Evolutionary conservation across 2,888 invertebrate species (phyloP).

Genomic region (Drosophila kanekoi): DNA sequence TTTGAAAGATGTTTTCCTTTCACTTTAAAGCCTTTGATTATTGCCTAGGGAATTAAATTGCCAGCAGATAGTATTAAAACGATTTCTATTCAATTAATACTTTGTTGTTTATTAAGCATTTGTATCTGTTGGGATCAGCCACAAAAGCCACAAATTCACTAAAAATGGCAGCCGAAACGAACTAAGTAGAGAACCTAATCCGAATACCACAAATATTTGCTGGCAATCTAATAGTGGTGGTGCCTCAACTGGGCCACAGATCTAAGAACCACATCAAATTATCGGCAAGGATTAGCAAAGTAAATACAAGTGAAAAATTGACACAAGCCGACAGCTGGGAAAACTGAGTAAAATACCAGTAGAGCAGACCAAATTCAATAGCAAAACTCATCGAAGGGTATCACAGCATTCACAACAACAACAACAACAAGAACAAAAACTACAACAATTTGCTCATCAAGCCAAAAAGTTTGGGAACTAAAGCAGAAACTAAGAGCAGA

Average conservation of each 20-base stretch:
- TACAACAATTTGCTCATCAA: constrained; percentile 38
- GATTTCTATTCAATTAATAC: constrained; percentile 24
- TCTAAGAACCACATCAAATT: constrained; percentile 49
- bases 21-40: constrained; percentile 1
- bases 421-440: constrained; percentile 6
- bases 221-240: constrained; percentile 8
- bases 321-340: constrained; percentile 24
- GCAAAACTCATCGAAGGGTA: constrained; percentile 38
- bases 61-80: constrained; percentile 18
- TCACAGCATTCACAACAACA: not conserved
- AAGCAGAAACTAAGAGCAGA: constrained; percentile 23
- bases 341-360: constrained; percentile 13
- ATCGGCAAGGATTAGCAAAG: constrained; percentile 56
- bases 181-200: constrained; percentile 26
- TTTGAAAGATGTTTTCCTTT: not conserved
- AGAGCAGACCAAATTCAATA: constrained; percentile 24
- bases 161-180: constrained; percentile 13
- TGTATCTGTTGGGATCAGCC: not conserved
- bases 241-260: constrained; percentile 10
- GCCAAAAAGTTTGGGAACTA: constrained; percentile 37
- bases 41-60: not conserved
- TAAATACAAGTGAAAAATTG: constrained; percentile 58
- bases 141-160: constrained; percentile 31
- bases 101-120: constrained; percentile 7
- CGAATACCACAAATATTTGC: constrained; percentile 42